Conservation (phyloP, 2,113 vertebrate genomes). For the Otis tarda region DNA sequence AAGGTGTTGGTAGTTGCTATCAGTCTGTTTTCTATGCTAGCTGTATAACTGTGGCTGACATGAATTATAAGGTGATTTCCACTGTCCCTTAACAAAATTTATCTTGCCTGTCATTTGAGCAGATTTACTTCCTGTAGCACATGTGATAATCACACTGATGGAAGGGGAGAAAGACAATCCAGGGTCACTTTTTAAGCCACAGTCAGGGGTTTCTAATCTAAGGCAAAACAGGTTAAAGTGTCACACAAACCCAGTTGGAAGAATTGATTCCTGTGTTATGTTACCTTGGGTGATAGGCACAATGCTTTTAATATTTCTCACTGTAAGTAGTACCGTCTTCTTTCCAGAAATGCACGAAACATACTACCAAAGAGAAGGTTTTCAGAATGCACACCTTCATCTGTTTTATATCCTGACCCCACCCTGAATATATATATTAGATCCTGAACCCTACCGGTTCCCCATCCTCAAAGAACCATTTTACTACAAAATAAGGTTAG, state of each 20-base stretch:
- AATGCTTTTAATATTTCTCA: background rate
- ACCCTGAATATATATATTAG: background rate
- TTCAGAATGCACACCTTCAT: background rate
- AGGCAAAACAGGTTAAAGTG: background rate
- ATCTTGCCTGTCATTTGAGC: background rate
- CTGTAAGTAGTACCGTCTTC: background rate
- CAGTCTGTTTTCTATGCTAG: background rate
- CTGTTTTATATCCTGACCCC: background rate
- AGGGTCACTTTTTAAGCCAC: background rate
- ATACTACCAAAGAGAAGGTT: background rate
- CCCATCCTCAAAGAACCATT: background rate
- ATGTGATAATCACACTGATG: rapidly evolving
- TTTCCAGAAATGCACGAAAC: background rate
- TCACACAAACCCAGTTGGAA: background rate
- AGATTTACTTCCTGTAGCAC: background rate
- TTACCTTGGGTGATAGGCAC: background rate
- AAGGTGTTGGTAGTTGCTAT: background rate
- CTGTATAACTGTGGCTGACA: background rate
- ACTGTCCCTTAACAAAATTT: background rate
- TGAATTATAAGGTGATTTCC: background rate
- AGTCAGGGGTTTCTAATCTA: background rate
- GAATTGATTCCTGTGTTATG: background rate
- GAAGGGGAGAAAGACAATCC: background rate
- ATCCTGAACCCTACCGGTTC: background rate
- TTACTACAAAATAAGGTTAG: background rate